Evolutionary conservation across 2,888 invertebrate species (phyloP).

Genomic region (Cryptosula pallasiana): DNA sequence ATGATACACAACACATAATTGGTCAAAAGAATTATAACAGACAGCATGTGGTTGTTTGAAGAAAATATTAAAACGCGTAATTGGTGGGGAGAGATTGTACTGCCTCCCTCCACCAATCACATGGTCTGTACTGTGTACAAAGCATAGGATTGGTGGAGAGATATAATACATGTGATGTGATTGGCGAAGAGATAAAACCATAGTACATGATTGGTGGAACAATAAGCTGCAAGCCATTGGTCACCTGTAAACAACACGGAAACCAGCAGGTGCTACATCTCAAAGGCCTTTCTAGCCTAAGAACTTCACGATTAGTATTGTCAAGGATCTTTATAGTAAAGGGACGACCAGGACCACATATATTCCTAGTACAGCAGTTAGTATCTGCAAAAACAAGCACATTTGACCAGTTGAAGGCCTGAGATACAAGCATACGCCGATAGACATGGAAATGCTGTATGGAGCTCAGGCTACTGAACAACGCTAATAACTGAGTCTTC

Average conservation of each 20-base stretch:
- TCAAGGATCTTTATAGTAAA: conserved; percentile 30
- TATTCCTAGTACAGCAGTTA: conserved; percentile 28
- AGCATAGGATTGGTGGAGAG: background rate
- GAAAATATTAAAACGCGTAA: too few species aligned
- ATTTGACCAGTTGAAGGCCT: too few species aligned
- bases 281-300: conserved; percentile 27
- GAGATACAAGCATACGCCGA: too few species aligned
- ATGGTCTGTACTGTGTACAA: too few species aligned
- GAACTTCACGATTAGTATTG: conserved; percentile 28
- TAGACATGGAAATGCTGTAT: too few species aligned
- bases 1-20: background rate
- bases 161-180: background rate
- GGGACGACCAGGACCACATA: conserved; percentile 28
- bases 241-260: conserved; percentile 28
- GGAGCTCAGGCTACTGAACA: too few species aligned
- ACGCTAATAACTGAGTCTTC: too few species aligned
- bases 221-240: background rate
- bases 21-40: background rate
- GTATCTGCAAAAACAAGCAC: conserved; percentile 28
- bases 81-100: too few species aligned
- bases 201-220: too few species aligned
- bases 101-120: too few species aligned
- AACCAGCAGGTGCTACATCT: conserved; percentile 27
- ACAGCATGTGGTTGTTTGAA: background rate
- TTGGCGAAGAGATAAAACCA: background rate